Evolutionary conservation across 2,888 invertebrate genomes (phyloP).

Genomic region (Keiferia lycopersicella): DNA sequence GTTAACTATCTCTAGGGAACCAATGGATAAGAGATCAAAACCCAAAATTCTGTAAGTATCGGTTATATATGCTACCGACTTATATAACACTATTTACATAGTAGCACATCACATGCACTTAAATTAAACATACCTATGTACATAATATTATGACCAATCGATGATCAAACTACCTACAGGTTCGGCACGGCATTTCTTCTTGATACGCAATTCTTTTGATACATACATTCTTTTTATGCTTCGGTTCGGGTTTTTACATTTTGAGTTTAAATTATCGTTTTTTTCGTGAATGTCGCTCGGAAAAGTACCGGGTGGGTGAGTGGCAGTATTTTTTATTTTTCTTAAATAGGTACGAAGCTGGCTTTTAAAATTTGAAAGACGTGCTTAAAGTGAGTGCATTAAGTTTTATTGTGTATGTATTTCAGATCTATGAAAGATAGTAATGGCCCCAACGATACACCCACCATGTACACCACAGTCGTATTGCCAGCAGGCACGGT

Average conservation of each 20-base stretch:
- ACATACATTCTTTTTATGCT: neutral
- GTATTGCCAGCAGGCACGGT: conserved; percentile 62
- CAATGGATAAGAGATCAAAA: conserved; percentile 23
- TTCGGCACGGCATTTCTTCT: conserved; percentile 1
- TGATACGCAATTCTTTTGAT: neutral
- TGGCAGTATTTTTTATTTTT: conserved; percentile 47
- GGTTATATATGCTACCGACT: conserved; percentile 2
- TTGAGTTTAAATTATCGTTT: neutral
- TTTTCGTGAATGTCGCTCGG: neutral
- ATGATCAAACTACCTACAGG: conserved; percentile 14
- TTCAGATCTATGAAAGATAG: conserved; percentile 18
- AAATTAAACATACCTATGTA: neutral
- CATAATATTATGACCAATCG: too few relatives aligned
- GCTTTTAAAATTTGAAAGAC: conserved; percentile 43
- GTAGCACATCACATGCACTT: neutral
- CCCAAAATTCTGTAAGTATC: conserved; percentile 25
- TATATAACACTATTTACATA: neutral
- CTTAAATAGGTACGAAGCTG: conserved; percentile 43
- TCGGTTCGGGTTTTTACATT: neutral
- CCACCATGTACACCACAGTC: conserved; percentile 70
- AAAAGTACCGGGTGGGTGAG: conserved; percentile 46
- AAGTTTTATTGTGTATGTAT: neutral
- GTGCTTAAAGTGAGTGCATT: neutral
- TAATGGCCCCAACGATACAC: conserved; percentile 63
- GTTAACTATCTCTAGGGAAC: too few relatives aligned